Conservation (phyloP, 2,888 invertebrate species). For the Acrocyrtus sp. region DNA sequence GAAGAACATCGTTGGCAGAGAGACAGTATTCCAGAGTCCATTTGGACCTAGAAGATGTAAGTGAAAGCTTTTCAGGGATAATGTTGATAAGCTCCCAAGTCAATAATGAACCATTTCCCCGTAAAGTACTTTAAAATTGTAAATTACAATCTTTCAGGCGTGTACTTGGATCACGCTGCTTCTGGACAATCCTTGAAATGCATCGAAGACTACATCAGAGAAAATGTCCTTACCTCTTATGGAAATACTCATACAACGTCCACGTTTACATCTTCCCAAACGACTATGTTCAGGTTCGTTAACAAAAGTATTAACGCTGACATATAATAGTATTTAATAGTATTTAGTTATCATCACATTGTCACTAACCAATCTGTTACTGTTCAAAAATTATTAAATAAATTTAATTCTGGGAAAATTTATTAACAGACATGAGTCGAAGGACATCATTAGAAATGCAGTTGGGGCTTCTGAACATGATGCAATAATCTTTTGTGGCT, state of each 20-base stretch:
- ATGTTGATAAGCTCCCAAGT: too few relatives aligned
- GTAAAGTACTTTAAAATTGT: neutral
- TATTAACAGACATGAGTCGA: slow-evolving; percentile 78
- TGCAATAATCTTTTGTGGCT: slow-evolving; percentile 79
- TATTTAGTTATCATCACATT: too few relatives aligned
- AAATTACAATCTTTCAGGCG: slow-evolving; percentile 70
- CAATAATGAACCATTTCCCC: too few relatives aligned
- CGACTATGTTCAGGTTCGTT: slow-evolving; percentile 88
- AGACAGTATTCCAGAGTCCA: slow-evolving; percentile 83
- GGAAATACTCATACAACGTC: slow-evolving; percentile 86
- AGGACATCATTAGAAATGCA: slow-evolving; percentile 80
- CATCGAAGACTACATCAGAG: slow-evolving; percentile 83
- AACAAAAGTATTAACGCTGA: too few relatives aligned
- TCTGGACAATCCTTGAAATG: slow-evolving; percentile 85
- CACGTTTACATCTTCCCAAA: slow-evolving; percentile 86
- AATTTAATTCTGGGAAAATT: too few relatives aligned
- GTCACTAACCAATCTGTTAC: too few relatives aligned
- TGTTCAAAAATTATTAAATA: too few relatives aligned
- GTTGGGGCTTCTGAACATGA: slow-evolving; percentile 85
- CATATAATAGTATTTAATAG: too few relatives aligned
- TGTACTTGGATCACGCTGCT: slow-evolving; percentile 89
- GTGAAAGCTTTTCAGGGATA: too few relatives aligned
- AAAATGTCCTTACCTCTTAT: slow-evolving; percentile 83
- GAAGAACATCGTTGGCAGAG: slow-evolving; percentile 83
- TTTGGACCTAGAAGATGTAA: slow-evolving; percentile 85